These are phyloP conservation scores for Scaptomyza hsui DNA, from an alignment of 1,140 invertebrate genomes.

Conservation along the genomic window DNA sequence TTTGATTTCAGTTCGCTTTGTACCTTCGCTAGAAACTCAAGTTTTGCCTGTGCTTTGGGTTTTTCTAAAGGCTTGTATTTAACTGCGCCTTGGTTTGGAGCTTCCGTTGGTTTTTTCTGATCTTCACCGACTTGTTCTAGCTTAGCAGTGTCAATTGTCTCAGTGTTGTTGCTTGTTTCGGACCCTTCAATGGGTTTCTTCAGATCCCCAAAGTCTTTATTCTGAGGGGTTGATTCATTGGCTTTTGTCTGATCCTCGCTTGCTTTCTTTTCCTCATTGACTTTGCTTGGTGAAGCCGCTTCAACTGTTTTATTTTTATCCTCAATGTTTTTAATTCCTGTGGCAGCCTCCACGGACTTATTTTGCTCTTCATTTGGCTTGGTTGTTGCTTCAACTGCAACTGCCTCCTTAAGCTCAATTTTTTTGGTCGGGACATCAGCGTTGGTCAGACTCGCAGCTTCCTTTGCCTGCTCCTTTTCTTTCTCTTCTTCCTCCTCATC, in stretches of 20 bases:
- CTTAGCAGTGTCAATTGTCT: neutral
- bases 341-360: neutral
- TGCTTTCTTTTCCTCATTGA: constrained; percentile 10
- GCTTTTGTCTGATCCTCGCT: neutral
- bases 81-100: neutral
- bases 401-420: neutral
- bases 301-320: neutral
- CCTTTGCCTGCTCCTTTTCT: neutral
- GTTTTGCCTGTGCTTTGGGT: constrained; percentile 44
- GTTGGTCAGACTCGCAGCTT: neutral
- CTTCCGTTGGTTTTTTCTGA: constrained; percentile 15
- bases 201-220: neutral
- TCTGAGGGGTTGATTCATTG: neutral
- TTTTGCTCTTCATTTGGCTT: neutral
- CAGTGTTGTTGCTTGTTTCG: neutral
- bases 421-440: neutral
- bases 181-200: neutral
- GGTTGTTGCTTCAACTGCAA: neutral
- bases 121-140: neutral
- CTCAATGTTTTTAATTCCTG: too few species aligned
- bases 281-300: neutral
- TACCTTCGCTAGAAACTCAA: constrained; percentile 70
- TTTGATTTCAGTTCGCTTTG: constrained; percentile 66
- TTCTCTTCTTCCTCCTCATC: constrained; percentile 66
- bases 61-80: constrained; percentile 41